Evolutionary conservation across 2,888 invertebrate species (phyloP), one percentile per base, ranked within the genome.

Genomic region (Syrphus vitripennis): DNA sequence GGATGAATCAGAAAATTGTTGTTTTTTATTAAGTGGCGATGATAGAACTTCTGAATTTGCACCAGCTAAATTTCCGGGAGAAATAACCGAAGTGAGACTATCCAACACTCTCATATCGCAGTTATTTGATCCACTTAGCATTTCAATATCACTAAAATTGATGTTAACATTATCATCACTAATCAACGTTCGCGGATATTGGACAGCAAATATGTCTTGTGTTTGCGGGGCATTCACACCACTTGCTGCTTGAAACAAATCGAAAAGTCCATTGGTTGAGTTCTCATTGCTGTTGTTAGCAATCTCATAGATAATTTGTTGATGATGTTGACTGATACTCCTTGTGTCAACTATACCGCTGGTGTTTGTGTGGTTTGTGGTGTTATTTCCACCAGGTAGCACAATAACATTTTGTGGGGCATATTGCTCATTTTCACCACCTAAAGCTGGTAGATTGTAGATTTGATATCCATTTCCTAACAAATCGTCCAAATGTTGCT

Each of bases 291-390:
- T 74, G 19, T 74, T 78, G 16, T 82, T 86, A 3, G 86, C 67
- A 24, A 86, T 82, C 37, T 86, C 86, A 19, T 86, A 86, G 7
- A 86, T 82, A 12, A 86, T 82, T 34, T 86, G 81, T 34, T 82
- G 86, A 24, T 86, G 81, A n/a, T 81, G 72, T 55, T 63, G 86
- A 14, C 42, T 82, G 0, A 86, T 21, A 1, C 24, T 55, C 16
- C 81, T 37, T 2, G 53, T 59, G 10, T 81, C 76, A 9, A 69
- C 69, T 12, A 77, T 6, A 1, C 57, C 65, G 9, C 48, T 86
- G 10, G 37, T 69, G 0, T 4, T 48, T n/a, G 61, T 81, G 29
- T 21, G 72, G 55, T 67, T 80, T 21, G 65, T 26, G 16, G 19
- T 74, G 26, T 48, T 82, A 16, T 37, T 77, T 12, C 69, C 57